Conservation (phyloP, 1,140 invertebrate genomes). For the Ectropis grisescens region DNA sequence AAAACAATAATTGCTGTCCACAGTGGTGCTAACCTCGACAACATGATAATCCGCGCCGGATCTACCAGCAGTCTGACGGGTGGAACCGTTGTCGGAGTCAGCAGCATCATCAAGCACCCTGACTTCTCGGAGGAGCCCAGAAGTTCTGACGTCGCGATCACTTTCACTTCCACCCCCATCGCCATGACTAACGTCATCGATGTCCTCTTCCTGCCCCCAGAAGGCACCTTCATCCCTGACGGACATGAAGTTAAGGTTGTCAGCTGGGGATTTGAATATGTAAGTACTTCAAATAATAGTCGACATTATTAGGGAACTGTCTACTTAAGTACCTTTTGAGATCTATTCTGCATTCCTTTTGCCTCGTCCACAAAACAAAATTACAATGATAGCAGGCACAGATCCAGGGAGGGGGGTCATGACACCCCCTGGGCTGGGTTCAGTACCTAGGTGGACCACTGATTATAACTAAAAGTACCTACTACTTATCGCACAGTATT, state of each 20-base stretch:
- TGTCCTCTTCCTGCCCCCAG: slow-evolving; percentile 27
- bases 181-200: slow-evolving; percentile 19
- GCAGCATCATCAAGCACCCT: slow-evolving; percentile 21
- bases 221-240: slow-evolving; percentile 20
- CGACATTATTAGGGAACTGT: background rate
- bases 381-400: too few relatives aligned
- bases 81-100: slow-evolving; percentile 11
- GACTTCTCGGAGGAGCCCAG: slow-evolving; percentile 23
- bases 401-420: too few relatives aligned
- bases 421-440: too few relatives aligned
- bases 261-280: slow-evolving; percentile 43
- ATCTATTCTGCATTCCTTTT: too few relatives aligned
- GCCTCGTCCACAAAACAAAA: too few relatives aligned
- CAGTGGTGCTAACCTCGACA: slow-evolving; percentile 24
- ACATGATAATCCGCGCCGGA: slow-evolving; percentile 31
- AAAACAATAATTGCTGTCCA: background rate
- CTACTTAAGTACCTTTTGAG: too few relatives aligned
- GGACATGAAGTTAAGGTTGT: slow-evolving; percentile 20
- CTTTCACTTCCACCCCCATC: slow-evolving; percentile 14
- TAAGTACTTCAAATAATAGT: slow-evolving; percentile 16
- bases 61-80: slow-evolving; percentile 32
- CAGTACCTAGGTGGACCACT: too few relatives aligned
- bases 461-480: too few relatives aligned
- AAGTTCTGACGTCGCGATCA: slow-evolving; percentile 26
- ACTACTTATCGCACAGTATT: too few relatives aligned